Conservation (phyloP, 2,797 vertebrate species). For the Bovichtus diacanthus region DNA sequence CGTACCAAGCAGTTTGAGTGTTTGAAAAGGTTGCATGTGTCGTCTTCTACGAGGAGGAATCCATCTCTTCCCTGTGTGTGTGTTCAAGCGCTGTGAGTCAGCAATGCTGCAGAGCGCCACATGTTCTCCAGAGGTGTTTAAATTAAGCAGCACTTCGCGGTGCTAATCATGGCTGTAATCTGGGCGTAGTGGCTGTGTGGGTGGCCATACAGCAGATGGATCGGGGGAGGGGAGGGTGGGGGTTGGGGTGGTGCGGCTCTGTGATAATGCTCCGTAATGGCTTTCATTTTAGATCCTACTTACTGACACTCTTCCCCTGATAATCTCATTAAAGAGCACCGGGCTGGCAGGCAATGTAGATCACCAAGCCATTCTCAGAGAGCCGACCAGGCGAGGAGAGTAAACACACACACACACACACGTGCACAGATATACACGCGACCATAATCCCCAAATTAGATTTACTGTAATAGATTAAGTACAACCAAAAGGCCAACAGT, state of each 20-base stretch:
- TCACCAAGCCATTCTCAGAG: constrained; percentile 60
- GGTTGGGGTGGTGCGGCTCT: constrained; percentile 72
- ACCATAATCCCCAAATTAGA: constrained; percentile 41
- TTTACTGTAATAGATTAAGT: constrained; percentile 36
- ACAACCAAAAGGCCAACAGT: constrained; percentile 28
- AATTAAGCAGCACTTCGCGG: constrained; percentile 85
- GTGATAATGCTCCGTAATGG: constrained; percentile 90
- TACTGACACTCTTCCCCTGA: constrained; percentile 89
- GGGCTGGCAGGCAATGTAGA: constrained; percentile 67
- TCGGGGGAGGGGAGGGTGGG: constrained; percentile 33
- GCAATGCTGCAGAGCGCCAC: constrained; percentile 77
- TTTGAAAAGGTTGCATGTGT: constrained; percentile 16
- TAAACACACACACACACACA: constrained; percentile 54
- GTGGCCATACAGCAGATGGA: constrained; percentile 87
- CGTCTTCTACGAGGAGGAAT: constrained; percentile 45
- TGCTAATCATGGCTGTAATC: constrained; percentile 87
- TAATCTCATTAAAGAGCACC: constrained; percentile 90
- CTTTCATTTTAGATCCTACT: constrained; percentile 91
- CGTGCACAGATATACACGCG: constrained; percentile 20
- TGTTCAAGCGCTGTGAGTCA: constrained; percentile 60
- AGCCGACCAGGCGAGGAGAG: constrained; percentile 26
- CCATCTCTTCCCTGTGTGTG: constrained; percentile 44
- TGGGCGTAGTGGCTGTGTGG: constrained; percentile 85
- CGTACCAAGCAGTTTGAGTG: background rate
- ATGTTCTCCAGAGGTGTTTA: constrained; percentile 87